A percentile compares a stretch with the other conserved stretches of the same genome.
Evolutionary conservation across 2,797 vertebrate species (phyloP).

Genomic region (Chrysocyon brachyurus): DNA sequence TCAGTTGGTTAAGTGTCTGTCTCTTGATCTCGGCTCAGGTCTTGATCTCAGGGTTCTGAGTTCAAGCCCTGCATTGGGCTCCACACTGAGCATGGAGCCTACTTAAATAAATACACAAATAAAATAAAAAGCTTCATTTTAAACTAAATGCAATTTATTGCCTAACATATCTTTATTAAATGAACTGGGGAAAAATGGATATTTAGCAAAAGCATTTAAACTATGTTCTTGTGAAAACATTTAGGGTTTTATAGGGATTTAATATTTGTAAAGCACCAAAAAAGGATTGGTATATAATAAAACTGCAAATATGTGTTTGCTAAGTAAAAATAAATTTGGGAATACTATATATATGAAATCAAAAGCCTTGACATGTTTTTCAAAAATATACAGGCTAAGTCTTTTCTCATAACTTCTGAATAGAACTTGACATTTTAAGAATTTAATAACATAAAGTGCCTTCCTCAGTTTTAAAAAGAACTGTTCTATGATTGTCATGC

Average conservation of each 20-base stretch:
- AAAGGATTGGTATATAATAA: not conserved
- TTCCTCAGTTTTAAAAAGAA: slow-evolving; percentile 49
- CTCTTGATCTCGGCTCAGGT: too few relatives aligned
- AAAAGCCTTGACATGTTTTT: not conserved
- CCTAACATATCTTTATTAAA: slow-evolving; percentile 50
- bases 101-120: too few relatives aligned
- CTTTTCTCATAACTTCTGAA: not conserved
- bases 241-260: not conserved
- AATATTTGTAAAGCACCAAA: not conserved
- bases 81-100: too few relatives aligned
- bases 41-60: too few relatives aligned
- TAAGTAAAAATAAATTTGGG: slow-evolving; percentile 16
- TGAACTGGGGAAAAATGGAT: not conserved
- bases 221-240: slow-evolving; percentile 13
- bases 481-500: not conserved
- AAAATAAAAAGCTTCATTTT: not conserved
- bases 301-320: not conserved
- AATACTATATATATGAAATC: not conserved
- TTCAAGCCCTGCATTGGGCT: too few relatives aligned
- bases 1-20: not conserved
- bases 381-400: not conserved
- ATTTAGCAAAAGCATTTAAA: slow-evolving; percentile 58
- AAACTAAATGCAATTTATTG: slow-evolving; percentile 84
- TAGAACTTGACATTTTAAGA: not conserved
- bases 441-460: slow-evolving; percentile 2